Conservation (phyloP, 2,888 invertebrate species). For the Nezara viridula region DNA sequence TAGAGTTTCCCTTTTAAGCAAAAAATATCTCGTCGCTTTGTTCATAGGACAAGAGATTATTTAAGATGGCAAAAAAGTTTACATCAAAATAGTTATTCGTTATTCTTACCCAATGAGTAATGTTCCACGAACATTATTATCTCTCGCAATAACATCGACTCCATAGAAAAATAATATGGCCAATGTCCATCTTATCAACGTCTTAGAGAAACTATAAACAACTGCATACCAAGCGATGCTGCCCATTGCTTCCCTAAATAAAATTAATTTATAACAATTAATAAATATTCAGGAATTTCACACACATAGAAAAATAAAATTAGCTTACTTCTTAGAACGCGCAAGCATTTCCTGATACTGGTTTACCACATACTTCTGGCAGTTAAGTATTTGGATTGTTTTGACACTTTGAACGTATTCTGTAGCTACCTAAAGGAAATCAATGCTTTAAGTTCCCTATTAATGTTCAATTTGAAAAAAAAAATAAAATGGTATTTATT, state of each 20-base stretch:
- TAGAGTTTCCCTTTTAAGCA: no score
- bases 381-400: no score
- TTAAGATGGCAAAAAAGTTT: no score
- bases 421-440: neutral
- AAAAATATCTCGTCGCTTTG: no score
- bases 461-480: neutral
- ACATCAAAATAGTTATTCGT: neutral
- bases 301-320: neutral
- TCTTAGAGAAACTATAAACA: conserved; percentile 43
- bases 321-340: neutral
- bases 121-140: neutral
- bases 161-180: neutral
- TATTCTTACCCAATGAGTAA: neutral
- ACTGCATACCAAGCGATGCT: conserved; percentile 18
- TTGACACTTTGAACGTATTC: conserved; percentile 17
- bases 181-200: neutral
- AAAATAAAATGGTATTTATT: neutral
- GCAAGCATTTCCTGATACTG: neutral
- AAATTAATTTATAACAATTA: neutral
- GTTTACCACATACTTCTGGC: no score
- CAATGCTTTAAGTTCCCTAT: neutral
- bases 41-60: no score
- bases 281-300: neutral
- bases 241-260: conserved; percentile 43
- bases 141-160: neutral